Evolutionary conservation across 2,888 invertebrate species (phyloP).

Genomic region (Diarsia brunnea): DNA sequence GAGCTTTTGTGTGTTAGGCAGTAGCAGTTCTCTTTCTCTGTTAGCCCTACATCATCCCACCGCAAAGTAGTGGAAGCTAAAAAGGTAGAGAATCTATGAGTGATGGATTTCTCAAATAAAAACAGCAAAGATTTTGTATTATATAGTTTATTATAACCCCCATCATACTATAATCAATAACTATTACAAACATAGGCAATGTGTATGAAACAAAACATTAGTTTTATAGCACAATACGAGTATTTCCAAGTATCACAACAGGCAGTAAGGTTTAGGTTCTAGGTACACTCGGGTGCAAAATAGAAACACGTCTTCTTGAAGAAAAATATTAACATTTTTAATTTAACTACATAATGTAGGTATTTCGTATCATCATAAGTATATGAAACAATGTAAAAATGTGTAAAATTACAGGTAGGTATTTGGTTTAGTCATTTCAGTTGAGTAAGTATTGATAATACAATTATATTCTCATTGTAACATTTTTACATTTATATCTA

Average conservation of each 20-base stretch:
- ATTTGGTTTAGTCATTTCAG: conserved; percentile 43
- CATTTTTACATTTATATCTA: conserved; percentile 15
- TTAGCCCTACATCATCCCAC: neutral
- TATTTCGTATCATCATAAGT: conserved; percentile 2
- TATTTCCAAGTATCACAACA: conserved; percentile 52
- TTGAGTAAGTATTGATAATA: conserved; percentile 25
- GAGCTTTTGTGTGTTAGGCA: neutral
- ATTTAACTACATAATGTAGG: conserved; percentile 9
- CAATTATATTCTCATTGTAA: conserved; percentile 3
- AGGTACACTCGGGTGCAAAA: conserved; percentile 35
- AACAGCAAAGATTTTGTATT: conserved; percentile 22
- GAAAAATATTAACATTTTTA: neutral
- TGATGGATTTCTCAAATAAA: too few relatives aligned
- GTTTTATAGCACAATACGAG: conserved; percentile 50
- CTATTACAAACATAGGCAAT: conserved; percentile 63
- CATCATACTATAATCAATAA: conserved; percentile 72
- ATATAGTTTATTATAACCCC: conserved; percentile 78
- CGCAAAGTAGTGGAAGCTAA: too few relatives aligned
- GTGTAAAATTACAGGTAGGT: conserved; percentile 45
- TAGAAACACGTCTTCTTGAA: neutral
- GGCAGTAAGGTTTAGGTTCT: conserved; percentile 44
- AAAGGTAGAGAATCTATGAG: too few relatives aligned
- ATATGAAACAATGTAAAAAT: conserved; percentile 27
- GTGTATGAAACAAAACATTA: conserved; percentile 41
- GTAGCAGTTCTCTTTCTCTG: neutral